A percentile compares a stretch with the other conserved stretches of the same genome.
Conservation (phyloP, 2,797 vertebrate genomes). For the Morelia viridis region DNA sequence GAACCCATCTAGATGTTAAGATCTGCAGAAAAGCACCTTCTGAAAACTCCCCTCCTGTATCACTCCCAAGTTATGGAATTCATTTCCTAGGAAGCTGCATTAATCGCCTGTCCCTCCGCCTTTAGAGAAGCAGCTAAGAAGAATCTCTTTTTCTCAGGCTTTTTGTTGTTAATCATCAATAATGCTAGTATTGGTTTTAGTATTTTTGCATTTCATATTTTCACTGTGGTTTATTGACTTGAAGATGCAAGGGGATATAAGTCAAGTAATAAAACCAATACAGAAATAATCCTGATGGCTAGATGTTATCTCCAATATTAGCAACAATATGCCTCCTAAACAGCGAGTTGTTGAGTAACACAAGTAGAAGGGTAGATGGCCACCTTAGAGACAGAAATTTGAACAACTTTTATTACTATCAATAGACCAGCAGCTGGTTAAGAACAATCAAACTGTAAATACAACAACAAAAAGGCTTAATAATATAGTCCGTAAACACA, state of each 20-base stretch:
- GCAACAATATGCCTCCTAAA: background rate
- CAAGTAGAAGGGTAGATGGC: background rate
- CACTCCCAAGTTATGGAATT: background rate
- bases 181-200: background rate
- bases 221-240: background rate
- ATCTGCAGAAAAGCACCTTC: background rate
- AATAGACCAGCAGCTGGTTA: background rate
- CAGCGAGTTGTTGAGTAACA: background rate
- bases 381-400: background rate
- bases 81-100: background rate
- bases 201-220: background rate
- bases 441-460: background rate
- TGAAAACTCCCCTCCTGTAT: background rate
- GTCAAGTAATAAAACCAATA: background rate
- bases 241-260: background rate
- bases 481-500: background rate
- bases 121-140: background rate
- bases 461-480: background rate
- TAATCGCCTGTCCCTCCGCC: background rate
- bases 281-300: background rate
- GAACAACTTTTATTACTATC: background rate
- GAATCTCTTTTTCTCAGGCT: background rate
- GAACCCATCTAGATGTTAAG: background rate
- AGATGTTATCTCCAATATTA: background rate
- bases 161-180: background rate